Base-by-base conservation (phyloP, 1,140 invertebrate species). In the Marisa cornuarietis region DNA sequence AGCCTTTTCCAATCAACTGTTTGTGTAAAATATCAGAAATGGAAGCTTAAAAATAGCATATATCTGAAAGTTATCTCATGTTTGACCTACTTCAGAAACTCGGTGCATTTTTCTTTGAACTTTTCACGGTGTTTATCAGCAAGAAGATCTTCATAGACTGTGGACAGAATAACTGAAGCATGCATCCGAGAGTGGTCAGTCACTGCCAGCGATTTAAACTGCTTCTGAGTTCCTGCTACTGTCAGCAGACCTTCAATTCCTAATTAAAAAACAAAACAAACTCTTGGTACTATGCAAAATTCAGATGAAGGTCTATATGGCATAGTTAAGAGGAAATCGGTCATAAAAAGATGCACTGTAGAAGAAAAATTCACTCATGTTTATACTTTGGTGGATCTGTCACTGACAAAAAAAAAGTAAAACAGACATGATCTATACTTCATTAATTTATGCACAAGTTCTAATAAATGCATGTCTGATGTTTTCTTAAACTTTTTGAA, bases 91-190 rank as follows among this genome's bases (percentile, higher is more conserved):
- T 92, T 97, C 18, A 99, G 94, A 90, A 95, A 98, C 74, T 95
- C 95, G 88, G 97, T 94, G 81, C 98, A 95, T 86, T 95, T 94
- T 14, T 94, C 93, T 26, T 94, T 93, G 87, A 95, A 99, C 54
- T 92, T 93, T 78, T 95, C 94, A 85, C 94, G 94, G 6, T 94
- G 94, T 85, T 94, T 93, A 88, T 99, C 98, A 88, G 96, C 96
- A 86, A 96, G 96, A 94, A 98, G 96, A 87, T 98, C 97, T 87
- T 98, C 96, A 91, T 97, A 99, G 79, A 99, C 94, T 85, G 94
- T 94, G 5, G 95, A 94, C 65, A 99, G 92, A 83, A 96, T 95
- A 22, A 97, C 95, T 13, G 97, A 95, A 0, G 95, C 95, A 85
- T 98, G 95, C 54, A 96, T 96, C 79, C 95, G 93, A 0, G 97